Conservation (phyloP, 2,797 vertebrate genomes). For the Tenualosa thibaudeaui region DNA sequence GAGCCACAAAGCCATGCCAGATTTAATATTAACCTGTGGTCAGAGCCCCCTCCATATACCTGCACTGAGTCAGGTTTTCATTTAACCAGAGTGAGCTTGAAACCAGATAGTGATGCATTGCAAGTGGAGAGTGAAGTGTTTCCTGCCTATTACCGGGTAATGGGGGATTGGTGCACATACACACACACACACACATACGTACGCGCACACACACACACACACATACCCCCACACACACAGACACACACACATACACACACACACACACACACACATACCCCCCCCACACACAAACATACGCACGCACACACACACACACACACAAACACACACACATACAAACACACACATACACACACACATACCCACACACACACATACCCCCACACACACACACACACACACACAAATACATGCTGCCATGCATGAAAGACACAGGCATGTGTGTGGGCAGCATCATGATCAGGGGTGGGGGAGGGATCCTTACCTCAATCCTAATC, state of each 20-base stretch:
- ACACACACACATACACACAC: conserved; percentile 21
- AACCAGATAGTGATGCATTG: neutral
- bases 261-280: conserved; percentile 3
- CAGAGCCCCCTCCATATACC: neutral
- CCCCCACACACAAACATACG: neutral
- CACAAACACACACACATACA: neutral
- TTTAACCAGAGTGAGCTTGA: neutral
- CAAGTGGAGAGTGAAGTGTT: neutral
- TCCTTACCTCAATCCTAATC: conserved; percentile 70
- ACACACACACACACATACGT: neutral
- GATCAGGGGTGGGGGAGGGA: neutral
- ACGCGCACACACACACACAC: too few relatives aligned
- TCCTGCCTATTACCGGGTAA: neutral
- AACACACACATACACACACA: conserved; percentile 19
- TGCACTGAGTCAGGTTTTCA: neutral
- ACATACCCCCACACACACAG: neutral
- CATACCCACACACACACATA: neutral
- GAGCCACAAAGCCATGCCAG: neutral
- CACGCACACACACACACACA: neutral
- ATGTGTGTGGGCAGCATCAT: neutral
- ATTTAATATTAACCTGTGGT: neutral
- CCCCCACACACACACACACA: neutral
- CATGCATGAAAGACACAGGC: neutral
- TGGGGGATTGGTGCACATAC: neutral
- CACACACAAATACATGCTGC: neutral